Evolutionary conservation across 1,140 invertebrate species (phyloP).

Genomic region (Philaenus spumarius): DNA sequence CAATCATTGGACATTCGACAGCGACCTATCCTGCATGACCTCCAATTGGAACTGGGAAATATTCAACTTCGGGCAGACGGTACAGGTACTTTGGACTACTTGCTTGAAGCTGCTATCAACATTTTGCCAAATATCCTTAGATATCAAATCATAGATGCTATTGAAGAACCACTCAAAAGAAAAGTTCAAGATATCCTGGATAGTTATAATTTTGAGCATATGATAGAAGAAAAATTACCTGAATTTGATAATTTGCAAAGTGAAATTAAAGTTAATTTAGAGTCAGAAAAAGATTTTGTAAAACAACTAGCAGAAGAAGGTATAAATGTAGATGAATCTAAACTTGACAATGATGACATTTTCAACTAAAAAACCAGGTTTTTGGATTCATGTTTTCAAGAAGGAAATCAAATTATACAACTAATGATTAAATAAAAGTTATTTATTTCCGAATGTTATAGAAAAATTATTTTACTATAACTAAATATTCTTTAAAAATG

Average conservation of each 20-base stretch:
- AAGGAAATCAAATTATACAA: too few species aligned
- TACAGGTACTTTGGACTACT: slow-evolving; percentile 71
- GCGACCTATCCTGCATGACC: slow-evolving; percentile 57
- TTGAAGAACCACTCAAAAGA: slow-evolving; percentile 63
- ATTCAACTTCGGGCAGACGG: slow-evolving; percentile 65
- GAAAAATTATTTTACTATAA: too few species aligned
- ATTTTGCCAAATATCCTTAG: slow-evolving; percentile 72
- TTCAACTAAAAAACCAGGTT: too few species aligned
- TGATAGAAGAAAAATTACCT: slow-evolving; percentile 57
- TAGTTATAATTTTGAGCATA: slow-evolving; percentile 61
- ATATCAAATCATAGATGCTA: slow-evolving; percentile 75
- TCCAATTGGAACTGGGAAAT: slow-evolving; percentile 74
- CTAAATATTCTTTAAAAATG: too few species aligned
- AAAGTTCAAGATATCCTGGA: slow-evolving; percentile 61
- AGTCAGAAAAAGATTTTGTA: neutral
- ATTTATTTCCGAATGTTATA: too few species aligned
- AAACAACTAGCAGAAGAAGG: neutral
- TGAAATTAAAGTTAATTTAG: neutral
- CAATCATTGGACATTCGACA: slow-evolving; percentile 71
- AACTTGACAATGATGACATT: neutral
- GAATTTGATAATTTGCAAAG: slow-evolving; percentile 13
- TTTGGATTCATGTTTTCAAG: too few species aligned
- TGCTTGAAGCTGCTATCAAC: slow-evolving; percentile 68
- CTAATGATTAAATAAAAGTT: too few species aligned
- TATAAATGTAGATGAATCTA: neutral